Evolutionary conservation across 2,797 vertebrate species (phyloP), one percentile per base, ranked within the genome.

Genomic region (Crenuchus spilurus): DNA sequence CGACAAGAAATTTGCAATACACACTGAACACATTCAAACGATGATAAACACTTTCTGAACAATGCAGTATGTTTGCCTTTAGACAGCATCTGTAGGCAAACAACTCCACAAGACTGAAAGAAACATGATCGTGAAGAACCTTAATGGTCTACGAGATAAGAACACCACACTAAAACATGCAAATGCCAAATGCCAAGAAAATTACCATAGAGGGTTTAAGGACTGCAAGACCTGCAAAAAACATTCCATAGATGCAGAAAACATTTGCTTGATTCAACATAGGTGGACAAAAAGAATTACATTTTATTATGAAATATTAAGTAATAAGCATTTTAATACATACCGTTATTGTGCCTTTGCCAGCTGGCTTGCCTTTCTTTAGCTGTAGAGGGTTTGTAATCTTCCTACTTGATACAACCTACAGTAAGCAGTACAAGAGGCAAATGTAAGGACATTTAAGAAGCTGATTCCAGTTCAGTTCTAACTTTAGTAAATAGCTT

Each of bases 351-450:
- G 85, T 91, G 80, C 95, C 95, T 88, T 90, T 96, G 35, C 96
- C 98, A 16, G 97, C 96, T 83, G 94, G 95, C 79, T 96, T 98
- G 61, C 92, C 92, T 82, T 94, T 91, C 88, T 97, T 96, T 85
- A 98, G 31, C 84, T 97, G 93, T 87, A 99, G 88, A 0, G 93
- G 93, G n/a, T 92, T 88, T 69, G 92, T 95, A 46, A 98, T 3
- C 26, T 85, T 90, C 44, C 87, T 95, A 85, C 94, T 96, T 72
- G 96, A 94, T 62, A 95, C 93, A 84, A 95, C 84, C 94, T 95
- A 80, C 22, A 57, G 28, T 52, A 88, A 86, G 14, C 90, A 84
- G 78, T 22, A 39, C 4, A 10, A 42, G 11, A 16, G 11, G 28
- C 6, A 37, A 8, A 62, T 42, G 55, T 2, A 22, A 22, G 16